These are phyloP conservation scores for Axea sp. DNA, from an alignment of 2,888 invertebrate genomes.

Conservation along the genomic window DNA sequence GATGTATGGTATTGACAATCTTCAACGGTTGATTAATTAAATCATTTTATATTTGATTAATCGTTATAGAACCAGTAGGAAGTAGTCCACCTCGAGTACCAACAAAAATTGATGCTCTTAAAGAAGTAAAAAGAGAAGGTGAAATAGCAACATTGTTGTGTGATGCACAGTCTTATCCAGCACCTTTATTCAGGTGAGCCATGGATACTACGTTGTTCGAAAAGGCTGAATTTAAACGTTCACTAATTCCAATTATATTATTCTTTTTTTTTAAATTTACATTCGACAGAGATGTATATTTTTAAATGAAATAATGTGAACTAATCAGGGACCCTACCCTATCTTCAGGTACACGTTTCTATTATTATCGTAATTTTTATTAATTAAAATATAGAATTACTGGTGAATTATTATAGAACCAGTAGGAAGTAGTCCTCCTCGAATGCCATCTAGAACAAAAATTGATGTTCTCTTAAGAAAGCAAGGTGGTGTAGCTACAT, in stretches of 20 bases:
- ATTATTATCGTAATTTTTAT: not conserved
- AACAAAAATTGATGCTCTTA: slow-evolving; percentile 78
- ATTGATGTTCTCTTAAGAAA: slow-evolving; percentile 81
- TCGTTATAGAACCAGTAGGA: slow-evolving; percentile 81
- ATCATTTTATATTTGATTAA: not conserved
- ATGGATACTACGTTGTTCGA: too few species aligned
- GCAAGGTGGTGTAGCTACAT: slow-evolving; percentile 81
- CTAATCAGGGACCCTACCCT: too few species aligned
- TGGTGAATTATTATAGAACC: slow-evolving; percentile 79
- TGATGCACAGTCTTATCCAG: slow-evolving; percentile 87
- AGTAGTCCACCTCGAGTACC: slow-evolving; percentile 82
- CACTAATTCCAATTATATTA: too few species aligned
- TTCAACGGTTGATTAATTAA: not conserved
- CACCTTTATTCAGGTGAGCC: slow-evolving; percentile 82
- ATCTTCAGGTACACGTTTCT: slow-evolving; percentile 76
- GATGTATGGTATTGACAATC: too few species aligned
- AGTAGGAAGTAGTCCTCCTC: slow-evolving; percentile 82
- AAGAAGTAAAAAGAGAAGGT: slow-evolving; percentile 66
- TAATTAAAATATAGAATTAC: slow-evolving; percentile 4
- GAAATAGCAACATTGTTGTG: slow-evolving; percentile 79
- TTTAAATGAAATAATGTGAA: too few species aligned
- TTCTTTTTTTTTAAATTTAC: too few species aligned
- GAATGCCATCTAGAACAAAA: slow-evolving; percentile 82
- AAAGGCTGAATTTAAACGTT: too few species aligned
- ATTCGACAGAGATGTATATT: too few species aligned